Percentiles rank a stretch among this genome's conserved stretches.
Evolutionary conservation across 2,888 invertebrate species (phyloP).

Genomic region (Sericinus montela): DNA sequence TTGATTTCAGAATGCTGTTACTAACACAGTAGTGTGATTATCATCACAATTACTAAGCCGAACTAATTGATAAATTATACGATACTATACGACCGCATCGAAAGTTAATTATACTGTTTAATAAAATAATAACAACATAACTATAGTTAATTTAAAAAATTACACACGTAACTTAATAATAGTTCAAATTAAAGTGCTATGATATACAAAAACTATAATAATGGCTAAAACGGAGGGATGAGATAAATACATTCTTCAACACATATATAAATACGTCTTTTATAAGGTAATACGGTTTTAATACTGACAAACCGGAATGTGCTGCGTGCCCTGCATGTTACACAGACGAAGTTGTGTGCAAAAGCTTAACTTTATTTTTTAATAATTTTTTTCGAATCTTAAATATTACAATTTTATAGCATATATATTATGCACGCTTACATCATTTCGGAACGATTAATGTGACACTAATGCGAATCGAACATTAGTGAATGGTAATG

Average conservation of each 20-base stretch:
- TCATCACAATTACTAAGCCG: slow-evolving; percentile 26
- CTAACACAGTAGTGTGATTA: slow-evolving; percentile 17
- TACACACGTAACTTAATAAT: neutral
- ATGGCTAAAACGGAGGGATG: slow-evolving; percentile 2
- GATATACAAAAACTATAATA: neutral
- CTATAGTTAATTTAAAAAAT: slow-evolving; percentile 6
- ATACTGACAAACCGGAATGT: no score
- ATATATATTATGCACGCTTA: slow-evolving; percentile 30
- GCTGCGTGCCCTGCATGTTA: no score
- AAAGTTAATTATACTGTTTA: slow-evolving; percentile 19
- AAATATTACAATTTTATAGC: no score
- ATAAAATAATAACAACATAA: slow-evolving; percentile 20
- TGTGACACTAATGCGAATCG: slow-evolving; percentile 65
- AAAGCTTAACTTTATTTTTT: no score
- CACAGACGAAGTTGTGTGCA: no score
- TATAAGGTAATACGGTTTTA: no score
- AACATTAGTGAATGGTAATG: slow-evolving; percentile 66
- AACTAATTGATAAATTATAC: slow-evolving; percentile 42
- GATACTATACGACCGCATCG: slow-evolving; percentile 45
- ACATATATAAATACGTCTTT: no score
- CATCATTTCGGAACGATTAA: slow-evolving; percentile 61
- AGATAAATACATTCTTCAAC: no score
- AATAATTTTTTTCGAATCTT: no score
- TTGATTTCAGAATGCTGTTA: neutral
- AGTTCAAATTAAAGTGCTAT: slow-evolving; percentile 6